Percentiles rank a stretch among this genome's conserved stretches.
These are phyloP conservation scores for Synanthedon formicaeformis DNA, from an alignment of 2,888 invertebrate species.

Conservation along the genomic window DNA sequence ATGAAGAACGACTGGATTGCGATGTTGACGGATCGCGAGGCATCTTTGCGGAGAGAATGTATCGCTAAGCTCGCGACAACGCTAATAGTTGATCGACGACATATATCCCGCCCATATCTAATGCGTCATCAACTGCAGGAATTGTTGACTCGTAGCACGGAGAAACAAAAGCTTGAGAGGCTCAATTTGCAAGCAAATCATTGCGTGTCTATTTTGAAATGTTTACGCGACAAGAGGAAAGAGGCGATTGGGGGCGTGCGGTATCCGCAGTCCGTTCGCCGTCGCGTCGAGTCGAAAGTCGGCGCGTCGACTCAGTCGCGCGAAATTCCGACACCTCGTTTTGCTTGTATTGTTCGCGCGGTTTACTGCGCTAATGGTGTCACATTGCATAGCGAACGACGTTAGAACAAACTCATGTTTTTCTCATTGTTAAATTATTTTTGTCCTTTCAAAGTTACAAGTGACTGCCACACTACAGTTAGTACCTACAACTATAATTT, in stretches of 20 bases:
- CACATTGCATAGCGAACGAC: slow-evolving; percentile 56
- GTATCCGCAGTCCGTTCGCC: slow-evolving; percentile 1
- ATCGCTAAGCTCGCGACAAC: slow-evolving; percentile 7
- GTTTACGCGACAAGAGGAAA: not conserved
- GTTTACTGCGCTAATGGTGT: slow-evolving; percentile 54
- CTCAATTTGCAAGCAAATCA: slow-evolving; percentile 2
- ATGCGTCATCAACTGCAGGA: slow-evolving; percentile 13
- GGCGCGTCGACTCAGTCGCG: slow-evolving; percentile 22
- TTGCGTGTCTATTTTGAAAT: slow-evolving; percentile 4
- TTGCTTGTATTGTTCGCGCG: slow-evolving; percentile 46
- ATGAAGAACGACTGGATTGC: not conserved
- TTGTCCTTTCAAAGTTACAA: slow-evolving; percentile 12
- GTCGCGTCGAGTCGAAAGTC: slow-evolving; percentile 14
- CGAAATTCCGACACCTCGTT: slow-evolving; percentile 45
- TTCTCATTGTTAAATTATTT: slow-evolving; percentile 41
- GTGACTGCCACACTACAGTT: too few relatives aligned
- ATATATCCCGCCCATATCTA: not conserved
- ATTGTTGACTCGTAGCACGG: slow-evolving; percentile 7
- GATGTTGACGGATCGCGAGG: not conserved
- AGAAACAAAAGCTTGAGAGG: slow-evolving; percentile 4
- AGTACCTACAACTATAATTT: too few relatives aligned
- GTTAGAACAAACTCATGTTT: slow-evolving; percentile 29
- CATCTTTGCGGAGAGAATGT: slow-evolving; percentile 22
- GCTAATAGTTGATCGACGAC: not conserved
- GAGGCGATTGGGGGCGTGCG: slow-evolving; percentile 1